Evolutionary conservation across 2,797 vertebrate genomes (phyloP).

Genomic region (Rachycentron canadum): DNA sequence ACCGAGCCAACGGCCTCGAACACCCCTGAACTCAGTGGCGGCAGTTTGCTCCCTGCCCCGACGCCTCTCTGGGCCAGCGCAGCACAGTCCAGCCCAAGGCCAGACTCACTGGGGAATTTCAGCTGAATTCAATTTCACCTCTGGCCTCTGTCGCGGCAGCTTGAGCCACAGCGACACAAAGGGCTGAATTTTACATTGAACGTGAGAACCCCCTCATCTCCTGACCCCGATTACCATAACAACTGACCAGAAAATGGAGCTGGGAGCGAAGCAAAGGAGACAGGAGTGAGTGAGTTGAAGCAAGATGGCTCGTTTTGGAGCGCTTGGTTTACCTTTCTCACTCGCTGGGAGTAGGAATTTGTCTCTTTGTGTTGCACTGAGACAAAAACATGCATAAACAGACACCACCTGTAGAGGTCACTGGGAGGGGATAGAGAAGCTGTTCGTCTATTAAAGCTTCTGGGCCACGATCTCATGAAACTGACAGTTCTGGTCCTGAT

Average conservation of each 20-base stretch:
- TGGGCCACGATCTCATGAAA: background rate
- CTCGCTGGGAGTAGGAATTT: background rate
- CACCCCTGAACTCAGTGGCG: background rate
- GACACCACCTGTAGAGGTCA: background rate
- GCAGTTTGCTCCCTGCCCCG: conserved; percentile 7
- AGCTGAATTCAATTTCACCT: conserved; percentile 90
- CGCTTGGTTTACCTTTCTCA: conserved; percentile 38
- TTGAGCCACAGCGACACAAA: conserved; percentile 89
- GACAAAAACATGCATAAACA: conserved; percentile 21
- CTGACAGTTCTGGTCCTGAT: background rate
- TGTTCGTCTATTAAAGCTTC: too few relatives aligned
- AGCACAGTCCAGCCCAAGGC: conserved; percentile 68
- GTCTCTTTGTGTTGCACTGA: conserved; percentile 3
- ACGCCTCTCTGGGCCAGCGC: conserved; percentile 58
- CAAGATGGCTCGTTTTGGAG: conserved; percentile 40
- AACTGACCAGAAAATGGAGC: conserved; percentile 86
- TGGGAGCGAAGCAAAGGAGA: conserved; percentile 48
- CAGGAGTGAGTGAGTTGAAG: conserved; percentile 29
- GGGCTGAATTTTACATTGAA: conserved; percentile 91
- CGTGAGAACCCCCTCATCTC: conserved; percentile 95
- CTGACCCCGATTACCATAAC: conserved; percentile 96
- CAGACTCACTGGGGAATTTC: conserved; percentile 86
- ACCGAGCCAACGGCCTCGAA: conserved; percentile 16
- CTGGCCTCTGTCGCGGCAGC: conserved; percentile 86
- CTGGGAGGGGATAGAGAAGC: background rate